Conservation (phyloP, 2,113 vertebrate genomes). For the Gnathonemus echidnorhynchus region DNA sequence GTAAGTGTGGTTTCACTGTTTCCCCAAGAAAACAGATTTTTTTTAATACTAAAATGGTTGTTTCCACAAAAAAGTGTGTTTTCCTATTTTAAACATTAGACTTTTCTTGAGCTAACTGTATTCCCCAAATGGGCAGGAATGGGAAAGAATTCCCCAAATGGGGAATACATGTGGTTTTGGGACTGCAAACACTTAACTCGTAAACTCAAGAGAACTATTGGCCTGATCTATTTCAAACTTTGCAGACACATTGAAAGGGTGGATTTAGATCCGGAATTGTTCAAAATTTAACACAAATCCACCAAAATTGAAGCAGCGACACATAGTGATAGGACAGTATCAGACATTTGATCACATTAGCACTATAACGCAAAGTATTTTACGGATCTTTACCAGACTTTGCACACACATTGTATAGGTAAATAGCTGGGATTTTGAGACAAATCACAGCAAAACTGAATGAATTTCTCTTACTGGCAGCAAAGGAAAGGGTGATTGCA, state of each 20-base stretch:
- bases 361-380: too few species aligned
- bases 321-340: too few species aligned
- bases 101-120: neutral
- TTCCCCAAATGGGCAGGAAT: neutral
- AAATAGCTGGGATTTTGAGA: too few species aligned
- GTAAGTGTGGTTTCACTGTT: neutral
- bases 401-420: too few species aligned
- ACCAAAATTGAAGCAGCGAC: too few species aligned
- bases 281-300: too few species aligned
- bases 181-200: neutral
- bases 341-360: too few species aligned
- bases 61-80: neutral
- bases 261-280: too few species aligned
- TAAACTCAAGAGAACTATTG: neutral
- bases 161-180: neutral
- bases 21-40: neutral
- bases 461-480: too few species aligned
- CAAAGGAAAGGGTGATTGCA: too few species aligned
- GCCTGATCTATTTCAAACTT: neutral
- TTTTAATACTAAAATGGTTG: neutral
- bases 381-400: too few species aligned
- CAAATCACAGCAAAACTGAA: too few species aligned
- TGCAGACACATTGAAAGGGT: neutral
- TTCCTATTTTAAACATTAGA: neutral
- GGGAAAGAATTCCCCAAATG: neutral